A percentile compares a stretch with the other conserved stretches of the same genome.
Conservation (phyloP, 2,888 invertebrate genomes). For the Lumbricus terrestris region DNA sequence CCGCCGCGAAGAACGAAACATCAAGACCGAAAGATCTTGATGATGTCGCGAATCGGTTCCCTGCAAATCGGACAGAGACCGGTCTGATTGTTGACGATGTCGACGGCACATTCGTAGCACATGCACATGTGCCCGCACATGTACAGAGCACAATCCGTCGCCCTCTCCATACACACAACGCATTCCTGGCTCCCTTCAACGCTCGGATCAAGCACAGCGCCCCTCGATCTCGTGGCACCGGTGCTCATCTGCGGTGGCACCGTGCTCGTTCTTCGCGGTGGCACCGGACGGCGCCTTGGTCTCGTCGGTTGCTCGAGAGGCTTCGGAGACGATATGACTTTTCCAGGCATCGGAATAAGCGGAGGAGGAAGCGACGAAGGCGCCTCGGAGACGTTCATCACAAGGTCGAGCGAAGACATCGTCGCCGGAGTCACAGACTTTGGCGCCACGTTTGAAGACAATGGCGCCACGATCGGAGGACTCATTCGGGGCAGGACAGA, state of each 20-base stretch:
- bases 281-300: background rate
- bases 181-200: conserved; percentile 67
- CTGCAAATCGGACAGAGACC: conserved; percentile 84
- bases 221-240: background rate
- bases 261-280: background rate
- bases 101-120: conserved; percentile 88
- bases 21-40: conserved; percentile 86
- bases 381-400: background rate
- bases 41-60: conserved; percentile 88
- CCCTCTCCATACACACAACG: conserved; percentile 90
- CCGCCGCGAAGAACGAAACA: background rate
- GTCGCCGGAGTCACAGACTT: background rate
- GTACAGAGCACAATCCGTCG: conserved; percentile 89
- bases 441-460: background rate
- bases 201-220: conserved; percentile 24
- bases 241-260: background rate
- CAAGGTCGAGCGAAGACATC: background rate
- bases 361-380: conserved; percentile 23
- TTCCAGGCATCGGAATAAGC: conserved; percentile 27
- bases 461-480: background rate
- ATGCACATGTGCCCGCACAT: conserved; percentile 99
- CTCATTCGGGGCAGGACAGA: background rate
- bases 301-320: background rate
- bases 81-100: conserved; percentile 73
- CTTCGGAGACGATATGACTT: background rate